Base-by-base conservation (phyloP, 1,140 invertebrate species). In the Drosophila kikkawai region DNA sequence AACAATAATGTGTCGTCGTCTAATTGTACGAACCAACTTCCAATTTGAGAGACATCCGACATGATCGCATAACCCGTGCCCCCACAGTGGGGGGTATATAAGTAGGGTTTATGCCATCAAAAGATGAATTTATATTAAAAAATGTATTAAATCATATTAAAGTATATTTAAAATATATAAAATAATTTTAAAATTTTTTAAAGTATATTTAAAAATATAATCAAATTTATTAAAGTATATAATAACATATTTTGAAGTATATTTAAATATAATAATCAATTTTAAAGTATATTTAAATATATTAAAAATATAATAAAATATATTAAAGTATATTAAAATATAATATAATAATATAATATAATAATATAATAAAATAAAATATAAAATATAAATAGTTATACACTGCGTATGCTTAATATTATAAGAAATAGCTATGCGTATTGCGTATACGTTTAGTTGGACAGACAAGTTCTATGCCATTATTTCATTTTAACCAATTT, bases 21-120 rank as follows among this genome's bases (percentile, higher is more conserved):
- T 79, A 83, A 87, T 87, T 87, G 84, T 69, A 79, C 90, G 84
- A 70, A 76, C 75, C 70, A 88, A 90, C 84, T 90, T 90, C 84
- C 84, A 84, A 88, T 80, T 88, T 90, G 41, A 81, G 81, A 79
- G 47, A 81, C 69, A 74, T 74, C 70, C 85, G 77, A 88, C 78
- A 84, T 90, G 66, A 79, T 58, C 53, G 66, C 58, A 71, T 79
- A 71, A 70, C 66, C 66, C 75, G 29, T 34, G 53, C n/a, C 19
- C 26, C 29, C 57, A 78, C 50, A 61, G 41, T 9, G 0, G 17
- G 0, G 67, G 67, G 1, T 11, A 19, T 26, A 11, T 5, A 12
- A 0, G 0, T 19, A 61, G 53, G 17, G n/a, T 7, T 9, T 5
- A 11, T 44, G 26, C 26, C 26, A 29, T 29, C 5, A 44, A 17